These are phyloP conservation scores for Salvelinus alpinus DNA, from an alignment of 2,113 vertebrate species.

Conservation along the genomic window DNA sequence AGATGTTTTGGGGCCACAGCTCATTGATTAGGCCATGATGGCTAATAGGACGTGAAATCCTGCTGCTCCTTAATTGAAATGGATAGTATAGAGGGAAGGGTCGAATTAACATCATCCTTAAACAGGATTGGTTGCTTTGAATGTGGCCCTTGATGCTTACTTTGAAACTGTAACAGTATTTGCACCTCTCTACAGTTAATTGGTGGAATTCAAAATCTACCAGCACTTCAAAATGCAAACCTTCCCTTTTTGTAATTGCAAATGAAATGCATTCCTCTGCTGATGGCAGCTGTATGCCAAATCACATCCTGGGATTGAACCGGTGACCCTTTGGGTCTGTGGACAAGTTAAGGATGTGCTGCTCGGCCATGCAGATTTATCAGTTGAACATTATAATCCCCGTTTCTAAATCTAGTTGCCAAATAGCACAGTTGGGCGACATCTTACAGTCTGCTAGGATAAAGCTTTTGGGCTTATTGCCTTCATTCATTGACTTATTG, in stretches of 20 bases:
- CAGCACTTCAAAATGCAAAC: constrained; percentile 24
- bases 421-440: constrained; percentile 16
- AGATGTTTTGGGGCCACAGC: constrained; percentile 68
- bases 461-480: constrained; percentile 13
- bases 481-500: background rate
- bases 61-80: constrained; percentile 51
- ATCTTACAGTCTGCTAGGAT: constrained; percentile 18
- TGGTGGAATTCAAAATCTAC: constrained; percentile 4
- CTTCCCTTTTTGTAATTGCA: constrained; percentile 14
- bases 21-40: constrained; percentile 75
- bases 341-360: constrained; percentile 6
- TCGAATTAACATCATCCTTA: constrained; percentile 14
- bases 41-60: constrained; percentile 70
- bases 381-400: constrained; percentile 17
- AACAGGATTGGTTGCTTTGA: constrained; percentile 6
- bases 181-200: constrained; percentile 11
- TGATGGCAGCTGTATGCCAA: background rate
- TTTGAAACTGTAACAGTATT: constrained; percentile 4
- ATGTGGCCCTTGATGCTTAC: background rate
- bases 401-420: constrained; percentile 9
- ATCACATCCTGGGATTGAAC: background rate
- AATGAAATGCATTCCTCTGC: constrained; percentile 25
- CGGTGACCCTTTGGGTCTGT: constrained; percentile 1
- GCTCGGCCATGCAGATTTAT: constrained; percentile 15
- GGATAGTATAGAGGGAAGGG: constrained; percentile 43